These are phyloP conservation scores for Herpetotheres cachinnans DNA, from an alignment of 2,113 vertebrate genomes.

Conservation along the genomic window DNA sequence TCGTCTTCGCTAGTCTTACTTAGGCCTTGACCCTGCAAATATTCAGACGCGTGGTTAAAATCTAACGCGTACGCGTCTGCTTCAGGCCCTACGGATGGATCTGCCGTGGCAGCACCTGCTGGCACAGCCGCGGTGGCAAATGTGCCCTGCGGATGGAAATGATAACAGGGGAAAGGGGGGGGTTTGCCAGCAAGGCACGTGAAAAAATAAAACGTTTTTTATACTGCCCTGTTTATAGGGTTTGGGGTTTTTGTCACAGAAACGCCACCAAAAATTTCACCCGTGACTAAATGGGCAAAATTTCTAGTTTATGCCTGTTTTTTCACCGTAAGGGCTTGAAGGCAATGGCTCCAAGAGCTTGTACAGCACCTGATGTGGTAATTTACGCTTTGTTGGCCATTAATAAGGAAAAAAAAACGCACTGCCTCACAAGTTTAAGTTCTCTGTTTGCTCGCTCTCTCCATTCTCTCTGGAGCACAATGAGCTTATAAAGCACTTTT, in stretches of 20 bases:
- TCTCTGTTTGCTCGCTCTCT: not conserved
- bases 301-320: accelerated
- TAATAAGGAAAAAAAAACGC: not conserved
- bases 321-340: not conserved
- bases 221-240: not conserved
- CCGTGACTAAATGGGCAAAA: not conserved
- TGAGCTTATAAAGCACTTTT: not conserved
- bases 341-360: not conserved
- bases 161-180: not conserved
- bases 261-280: not conserved
- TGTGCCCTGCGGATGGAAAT: accelerated
- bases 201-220: not conserved
- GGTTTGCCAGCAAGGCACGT: not conserved
- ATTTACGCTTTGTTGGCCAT: not conserved
- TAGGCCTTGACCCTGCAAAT: not conserved
- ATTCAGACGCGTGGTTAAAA: not conserved
- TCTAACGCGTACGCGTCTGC: accelerated
- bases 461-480: not conserved
- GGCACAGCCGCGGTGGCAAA: not conserved
- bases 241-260: not conserved
- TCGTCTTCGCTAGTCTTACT: accelerated
- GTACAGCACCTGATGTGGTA: accelerated
- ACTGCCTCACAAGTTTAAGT: not conserved
- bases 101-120: not conserved
- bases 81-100: too few relatives aligned